Evolutionary conservation across 1,140 invertebrate species (phyloP), one percentile per base, ranked within the genome.

Genomic region (Bombus waltoni): DNA sequence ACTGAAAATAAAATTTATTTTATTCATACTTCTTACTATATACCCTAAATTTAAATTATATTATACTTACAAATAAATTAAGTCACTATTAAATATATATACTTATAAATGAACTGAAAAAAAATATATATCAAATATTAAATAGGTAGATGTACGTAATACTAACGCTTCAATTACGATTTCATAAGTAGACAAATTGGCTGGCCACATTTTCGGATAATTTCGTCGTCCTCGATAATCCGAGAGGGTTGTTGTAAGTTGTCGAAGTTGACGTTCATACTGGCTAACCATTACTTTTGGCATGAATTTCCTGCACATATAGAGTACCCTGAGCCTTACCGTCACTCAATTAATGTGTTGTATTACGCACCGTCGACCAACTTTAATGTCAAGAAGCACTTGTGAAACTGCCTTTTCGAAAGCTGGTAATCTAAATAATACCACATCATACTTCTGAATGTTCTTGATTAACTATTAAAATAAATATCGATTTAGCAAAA

Each of bases 111-210:
- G 2, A 42, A 59, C 4, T 62, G 65, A 32, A 79, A 81, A 10
- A 28, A 78, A 76, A 35, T 35, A 44, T 35, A 81, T 62, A 73
- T 44, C 11, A 62, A 9, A 81, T 38, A 11, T 66, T 73, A 85
- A 80, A 47, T 88, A 80, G 8, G 28, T 62, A 62, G 3, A 62
- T 22, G 11, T n/a, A 70, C 3, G 6, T 35, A 42, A 81, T 92
- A 96, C 97, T 96, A 96, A 98, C 97, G 97, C 97, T 96, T 99
- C 98, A 35, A 99, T 97, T n/a, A 98, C 98, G 71, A 99, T 97
- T 95, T 98, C 97, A 94, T 97, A 97, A 91, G 97, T 94, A 1
- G 96, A 95, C 3, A 99, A 94, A 77, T 96, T 96, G 62, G 96
- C 93, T 0, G 98, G 98, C 97, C 98, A 98, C 11, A 94, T 92